Evolutionary conservation across 2,797 vertebrate species (phyloP).

Genomic region (Leptoclinus maculatus): DNA sequence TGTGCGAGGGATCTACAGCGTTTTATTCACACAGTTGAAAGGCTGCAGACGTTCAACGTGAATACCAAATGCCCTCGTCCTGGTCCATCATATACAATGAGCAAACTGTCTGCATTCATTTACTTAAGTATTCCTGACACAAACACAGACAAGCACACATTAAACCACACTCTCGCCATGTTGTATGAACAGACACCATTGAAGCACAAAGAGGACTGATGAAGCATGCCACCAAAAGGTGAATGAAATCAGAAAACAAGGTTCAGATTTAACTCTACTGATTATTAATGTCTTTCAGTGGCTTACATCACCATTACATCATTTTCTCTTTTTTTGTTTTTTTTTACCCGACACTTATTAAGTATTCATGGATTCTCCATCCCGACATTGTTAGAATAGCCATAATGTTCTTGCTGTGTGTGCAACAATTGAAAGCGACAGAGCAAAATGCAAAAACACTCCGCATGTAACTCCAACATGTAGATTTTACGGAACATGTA

Average conservation of each 20-base stretch:
- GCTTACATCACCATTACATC: conserved; percentile 76
- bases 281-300: conserved; percentile 72
- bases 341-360: conserved; percentile 64
- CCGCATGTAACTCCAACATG: conserved; percentile 41
- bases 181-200: not conserved
- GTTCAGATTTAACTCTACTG: conserved; percentile 59
- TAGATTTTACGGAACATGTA: conserved; percentile 39
- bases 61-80: conserved; percentile 36
- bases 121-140: conserved; percentile 9
- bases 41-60: conserved; percentile 48
- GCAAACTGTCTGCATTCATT: conserved; percentile 11
- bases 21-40: conserved; percentile 57
- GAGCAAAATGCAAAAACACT: conserved; percentile 45
- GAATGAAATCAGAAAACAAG: conserved; percentile 35
- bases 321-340: conserved; percentile 19
- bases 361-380: conserved; percentile 71
- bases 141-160: conserved; percentile 14
- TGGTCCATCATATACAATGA: conserved; percentile 9
- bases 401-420: conserved; percentile 54
- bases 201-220: conserved; percentile 9
- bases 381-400: conserved; percentile 64
- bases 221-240: conserved; percentile 27
- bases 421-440: conserved; percentile 55
- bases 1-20: conserved; percentile 13
- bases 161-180: not conserved